A percentile compares a stretch with the other conserved stretches of the same genome.
Conservation (phyloP, 2,888 invertebrate species). For the Sceliomorpha sp. region DNA sequence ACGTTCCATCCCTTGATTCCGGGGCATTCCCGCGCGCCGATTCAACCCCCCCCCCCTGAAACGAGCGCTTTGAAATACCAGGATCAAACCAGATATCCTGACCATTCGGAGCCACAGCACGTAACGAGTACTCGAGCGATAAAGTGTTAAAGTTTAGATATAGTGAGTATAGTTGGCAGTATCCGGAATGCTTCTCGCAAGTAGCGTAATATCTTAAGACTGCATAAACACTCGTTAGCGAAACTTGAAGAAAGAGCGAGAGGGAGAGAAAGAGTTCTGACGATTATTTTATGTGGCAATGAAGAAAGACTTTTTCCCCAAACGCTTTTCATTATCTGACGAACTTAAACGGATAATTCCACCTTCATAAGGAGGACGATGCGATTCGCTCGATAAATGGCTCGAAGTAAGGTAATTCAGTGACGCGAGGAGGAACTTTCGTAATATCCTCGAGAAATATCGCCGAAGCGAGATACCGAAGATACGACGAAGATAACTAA, state of each 20-base stretch:
- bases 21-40: conserved; percentile 20
- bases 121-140: conserved; percentile 36
- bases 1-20: conserved; percentile 26
- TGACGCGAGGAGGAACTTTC: too few species aligned
- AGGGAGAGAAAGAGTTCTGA: too few species aligned
- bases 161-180: conserved; percentile 23
- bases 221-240: conserved; percentile 18
- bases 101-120: conserved; percentile 38
- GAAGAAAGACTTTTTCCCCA: too few species aligned
- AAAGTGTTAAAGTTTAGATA: conserved; percentile 35
- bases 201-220: conserved; percentile 21
- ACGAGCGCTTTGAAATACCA: conserved; percentile 34
- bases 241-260: too few species aligned
- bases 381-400: too few species aligned
- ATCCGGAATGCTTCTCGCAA: conserved; percentile 15
- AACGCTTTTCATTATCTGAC: too few species aligned
- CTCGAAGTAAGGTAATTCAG: too few species aligned
- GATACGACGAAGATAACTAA: too few species aligned
- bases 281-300: background rate
- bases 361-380: too few species aligned
- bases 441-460: too few species aligned
- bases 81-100: conserved; percentile 38
- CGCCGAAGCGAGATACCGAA: too few species aligned
- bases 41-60: conserved; percentile 25
- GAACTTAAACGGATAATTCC: too few species aligned